Percentiles rank a stretch among this genome's conserved stretches.
phyloP scores from a whole-genome alignment of 2,113 vertebrate genomes.

The Hylia prasina region DNA sequence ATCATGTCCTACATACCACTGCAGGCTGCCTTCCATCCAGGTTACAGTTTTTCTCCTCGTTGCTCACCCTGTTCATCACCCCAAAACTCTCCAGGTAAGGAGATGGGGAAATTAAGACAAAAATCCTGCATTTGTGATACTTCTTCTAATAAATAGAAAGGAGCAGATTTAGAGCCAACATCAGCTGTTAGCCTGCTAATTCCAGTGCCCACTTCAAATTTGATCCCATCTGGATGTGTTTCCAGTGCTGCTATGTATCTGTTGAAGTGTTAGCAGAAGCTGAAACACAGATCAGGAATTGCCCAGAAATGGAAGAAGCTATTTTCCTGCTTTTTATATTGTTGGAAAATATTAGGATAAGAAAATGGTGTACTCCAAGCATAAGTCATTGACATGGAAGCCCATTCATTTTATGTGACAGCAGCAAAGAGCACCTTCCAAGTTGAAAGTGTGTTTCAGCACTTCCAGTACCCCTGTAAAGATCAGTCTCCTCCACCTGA shows the following conservation, averaged over 20 bases:
- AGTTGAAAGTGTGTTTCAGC: background rate
- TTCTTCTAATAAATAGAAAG: background rate
- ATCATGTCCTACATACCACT: constrained; percentile 94
- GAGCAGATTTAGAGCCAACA: background rate
- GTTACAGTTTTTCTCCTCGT: constrained; percentile 93
- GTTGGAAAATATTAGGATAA: background rate
- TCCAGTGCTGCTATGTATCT: background rate
- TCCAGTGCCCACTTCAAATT: rapidly evolving
- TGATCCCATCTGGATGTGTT: background rate
- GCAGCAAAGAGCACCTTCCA: background rate
- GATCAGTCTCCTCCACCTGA: background rate
- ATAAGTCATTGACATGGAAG: background rate
- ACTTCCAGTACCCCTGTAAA: background rate
- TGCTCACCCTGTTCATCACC: constrained; percentile 94
- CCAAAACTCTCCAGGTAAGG: constrained; percentile 93
- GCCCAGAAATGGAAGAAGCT: background rate
- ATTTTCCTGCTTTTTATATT: background rate
- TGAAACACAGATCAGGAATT: background rate
- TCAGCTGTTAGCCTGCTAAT: background rate
- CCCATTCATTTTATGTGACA: background rate
- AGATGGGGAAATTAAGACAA: background rate
- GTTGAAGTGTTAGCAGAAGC: background rate
- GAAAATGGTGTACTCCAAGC: background rate
- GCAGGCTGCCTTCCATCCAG: constrained; percentile 85
- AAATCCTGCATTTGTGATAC: background rate